Evolutionary conservation across 2,888 invertebrate species (phyloP), one percentile per base, ranked within the genome.

Genomic region (Phalangium opilio): DNA sequence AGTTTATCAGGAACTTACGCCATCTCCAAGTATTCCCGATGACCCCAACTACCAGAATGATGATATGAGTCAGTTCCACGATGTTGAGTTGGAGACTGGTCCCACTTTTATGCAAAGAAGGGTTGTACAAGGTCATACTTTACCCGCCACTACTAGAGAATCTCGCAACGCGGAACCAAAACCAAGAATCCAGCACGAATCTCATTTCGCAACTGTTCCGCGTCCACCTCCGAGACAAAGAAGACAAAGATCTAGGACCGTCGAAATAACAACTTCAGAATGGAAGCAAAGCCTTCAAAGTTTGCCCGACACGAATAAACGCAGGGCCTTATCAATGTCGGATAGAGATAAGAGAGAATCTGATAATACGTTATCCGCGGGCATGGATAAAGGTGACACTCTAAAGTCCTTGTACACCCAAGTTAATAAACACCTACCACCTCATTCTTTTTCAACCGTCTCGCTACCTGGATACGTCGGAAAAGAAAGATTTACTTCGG

Each of bases 271-370:
- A 4, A 39, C 46, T 19, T 32, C 41, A 19, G 35, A 45, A 44
- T 44, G 41, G 21, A 15, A 19, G 18, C 27, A 27, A 27, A 27
- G 27, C 8, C 8, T 27, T 7, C 27, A 27, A 8, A 27, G 27
- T 27, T 8, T 27, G 4, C 32, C 41, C 11, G 44, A 50, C 20
- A 10, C 43, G 47, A 51, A 47, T 18, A 44, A 42, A 3, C 36
- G 50, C 18, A 45, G 56, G 42, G 52, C 54, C 43, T 51, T 52
- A 18, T 54, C 54, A 18, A 43, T 56, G 15, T 47, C 52, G 15
- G 56, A 55, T 27, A n/a, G 49, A 35, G 51, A 55, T 45, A 45
- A 27, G 27, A 27, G 27, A 11, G 32, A 36, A 35, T 32, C 41
- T 34, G 18, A 41, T 20, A 11, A n/a, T 8, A n/a, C 12, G 34